These are phyloP conservation scores for Sus cebifrons DNA, from an alignment of 2,797 vertebrate species.

Conservation along the genomic window DNA sequence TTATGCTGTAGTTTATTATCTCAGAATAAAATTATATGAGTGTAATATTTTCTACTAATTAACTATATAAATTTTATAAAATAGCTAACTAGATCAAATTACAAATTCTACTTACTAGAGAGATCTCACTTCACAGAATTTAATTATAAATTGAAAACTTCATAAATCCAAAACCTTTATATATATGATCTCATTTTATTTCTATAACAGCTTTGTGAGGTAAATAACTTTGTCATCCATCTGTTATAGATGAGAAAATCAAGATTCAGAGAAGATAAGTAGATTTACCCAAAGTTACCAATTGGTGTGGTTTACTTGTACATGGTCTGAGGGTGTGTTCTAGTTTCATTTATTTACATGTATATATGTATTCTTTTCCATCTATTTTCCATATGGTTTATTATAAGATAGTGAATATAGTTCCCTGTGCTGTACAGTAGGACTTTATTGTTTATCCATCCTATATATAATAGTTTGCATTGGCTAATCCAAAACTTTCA, in stretches of 20 bases:
- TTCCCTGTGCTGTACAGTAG: too few relatives aligned
- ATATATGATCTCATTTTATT: slow-evolving; percentile 5
- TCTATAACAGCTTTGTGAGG: not conserved
- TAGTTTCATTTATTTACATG: too few relatives aligned
- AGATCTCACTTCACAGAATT: not conserved
- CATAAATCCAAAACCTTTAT: not conserved
- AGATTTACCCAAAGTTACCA: not conserved
- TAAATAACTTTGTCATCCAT: not conserved
- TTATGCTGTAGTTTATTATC: not conserved
- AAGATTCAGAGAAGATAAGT: slow-evolving; percentile 6
- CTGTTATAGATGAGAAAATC: not conserved
- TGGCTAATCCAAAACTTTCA: too few relatives aligned
- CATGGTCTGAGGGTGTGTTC: too few relatives aligned
- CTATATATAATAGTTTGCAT: too few relatives aligned
- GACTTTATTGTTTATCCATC: too few relatives aligned
- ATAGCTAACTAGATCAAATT: not conserved
- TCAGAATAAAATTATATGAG: not conserved
- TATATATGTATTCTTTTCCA: too few relatives aligned
- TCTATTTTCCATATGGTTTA: too few relatives aligned
- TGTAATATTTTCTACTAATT: not conserved
- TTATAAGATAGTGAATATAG: too few relatives aligned
- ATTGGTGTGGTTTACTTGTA: not conserved
- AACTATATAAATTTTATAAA: not conserved
- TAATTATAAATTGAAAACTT: not conserved
- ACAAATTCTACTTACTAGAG: slow-evolving; percentile 16